Base-by-base conservation (phyloP, 2,113 vertebrate genomes). In the Nymphicus hollandicus region DNA sequence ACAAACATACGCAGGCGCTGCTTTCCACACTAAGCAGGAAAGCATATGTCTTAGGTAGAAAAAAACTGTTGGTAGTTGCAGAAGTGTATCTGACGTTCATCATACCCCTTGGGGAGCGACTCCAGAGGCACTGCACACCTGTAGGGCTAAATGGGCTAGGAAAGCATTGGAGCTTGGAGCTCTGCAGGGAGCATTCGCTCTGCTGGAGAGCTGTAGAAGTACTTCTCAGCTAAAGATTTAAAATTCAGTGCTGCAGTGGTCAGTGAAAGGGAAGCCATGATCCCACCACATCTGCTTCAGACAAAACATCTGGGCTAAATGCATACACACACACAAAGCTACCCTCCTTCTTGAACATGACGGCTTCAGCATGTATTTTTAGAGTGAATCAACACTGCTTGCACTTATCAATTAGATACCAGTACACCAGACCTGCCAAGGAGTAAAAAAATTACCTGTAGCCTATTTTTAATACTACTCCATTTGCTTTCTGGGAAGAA, bases 181-280 rank as follows among this genome's bases (percentile, higher is more conserved):
- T 70, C 86, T 49, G 31, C 31, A 79, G n/a, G 41, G 29, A 81
- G 31, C 33, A 35, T 19, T 10, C 3, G 4, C 13, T 86, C 17
- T 61, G 71, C 73, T 72, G 41, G 25, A 88, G 41, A 94, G 35
- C 52, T 58, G 29, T 1, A 72, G 79, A 76, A 68, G 52, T 44
- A 86, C 68, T 70, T 35, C 66, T 87, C 77, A 76, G 37, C 43
- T 76, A 6, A 29, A 87, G 47, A 66, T 37, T 53, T 74, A 20
- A 79, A 90, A 84, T 33, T 61, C 55, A 81, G 49, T 50, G 31
- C 31, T 96, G 72, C 27, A 81, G 13, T 93, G 96, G 96, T 96
- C 95, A 96, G 96, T 92, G 61, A 94, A 96, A 97, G 93, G 88
- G 92, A 96, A 18, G 44, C 13, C 44, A 41, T 31, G 23, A 86